Base-by-base conservation (phyloP, 2,797 vertebrate species). In the Crenichthys baileyi region DNA sequence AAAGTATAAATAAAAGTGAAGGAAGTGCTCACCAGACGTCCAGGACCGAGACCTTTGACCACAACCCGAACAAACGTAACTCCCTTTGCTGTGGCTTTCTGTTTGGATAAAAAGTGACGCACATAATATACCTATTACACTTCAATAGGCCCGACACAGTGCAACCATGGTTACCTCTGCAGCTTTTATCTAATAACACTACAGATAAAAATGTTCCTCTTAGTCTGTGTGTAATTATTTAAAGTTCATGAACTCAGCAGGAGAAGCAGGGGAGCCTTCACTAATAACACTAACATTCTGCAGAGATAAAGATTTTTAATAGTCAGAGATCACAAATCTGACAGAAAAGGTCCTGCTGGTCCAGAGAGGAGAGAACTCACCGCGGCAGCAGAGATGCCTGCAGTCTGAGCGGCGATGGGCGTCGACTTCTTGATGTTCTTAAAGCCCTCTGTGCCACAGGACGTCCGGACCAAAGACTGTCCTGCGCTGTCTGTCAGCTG, bases 361-460 rank as follows among this genome's bases (percentile, higher is more conserved):
- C 4, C 12, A 48, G 44, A 70, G 20, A 76, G 56, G 36, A 24
- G 20, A 24, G 55, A 48, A 79, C 96, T 95, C 85, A 99, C 98
- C 13, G 39, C 70, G 0, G 96, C 98, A 0, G 97, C 97, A 0
- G 98, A 94, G 2, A 98, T 95, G 81, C 95, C 98, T 0, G 98
- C 95, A 0, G 97, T 96, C 94, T 99, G 98, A 0, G 98, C 97
- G 0, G 98, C 98, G 0, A 99, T 87, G 36, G 97, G 94, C 0
- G 97, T 98, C 22, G 95, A 96, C 90, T 97, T 99, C 95, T 96
- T 99, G 81, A 95, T 87, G 0, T 99, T 98, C 85, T 94, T 96
- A 88, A 99, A 99, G 8, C 98, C 98, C 72, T 99, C 98, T 0
- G 96, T 96, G 83, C 98, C 98, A 0, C 98, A 99, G 68, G 97